Base-by-base conservation (phyloP, 2,113 vertebrate species). In the Aptenodytes patagonicus region DNA sequence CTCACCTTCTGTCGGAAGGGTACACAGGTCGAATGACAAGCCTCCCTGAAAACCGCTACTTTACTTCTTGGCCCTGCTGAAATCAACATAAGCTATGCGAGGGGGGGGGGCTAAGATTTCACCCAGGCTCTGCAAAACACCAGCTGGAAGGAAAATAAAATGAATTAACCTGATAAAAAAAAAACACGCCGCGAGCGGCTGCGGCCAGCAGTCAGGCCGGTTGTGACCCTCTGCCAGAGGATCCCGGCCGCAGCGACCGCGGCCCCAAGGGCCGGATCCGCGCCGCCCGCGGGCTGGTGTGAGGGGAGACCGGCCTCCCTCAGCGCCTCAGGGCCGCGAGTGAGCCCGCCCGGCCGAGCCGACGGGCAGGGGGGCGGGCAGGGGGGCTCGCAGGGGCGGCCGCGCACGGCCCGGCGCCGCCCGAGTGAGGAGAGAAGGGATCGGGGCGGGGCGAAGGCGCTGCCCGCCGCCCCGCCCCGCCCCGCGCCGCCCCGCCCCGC, bases 111-210 rank as follows among this genome's bases (percentile, higher is more conserved):
- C 3, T 26, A 13, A 9, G 13, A 8, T 7, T 49, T 44, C 68
- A 65, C 24, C 7, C n/a, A 17, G 22, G 1, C 25, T 34, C 69
- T 54, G 40, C 47, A 21, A 22, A 65, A n/a, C 2, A 40, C 26
- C 32, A 38, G 32, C 12, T 24, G 11, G 49, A 17, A 13, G 21
- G 21, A 46, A 25, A 52, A 34, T 2, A 17, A 44, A n/a, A 16
- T 5, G 0, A 28, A 42, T 58, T 31, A 34, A 66, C 21, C 21
- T 14, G 29, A 11, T 34, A 15, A 34, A 77, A 15, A 34, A 77
- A 75, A 15, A 0, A 1, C 18, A 5, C 0, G 4, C 6, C 3
- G 18, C 7, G 46, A 8, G 47, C 0, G 1, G 57, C 29, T 3
- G 79, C 68, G 5, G 31, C 13, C 47, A 42, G n/a, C 25, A n/a